These are phyloP conservation scores for Drosophila limbata DNA, from an alignment of 2,888 invertebrate genomes.

Conservation along the genomic window DNA sequence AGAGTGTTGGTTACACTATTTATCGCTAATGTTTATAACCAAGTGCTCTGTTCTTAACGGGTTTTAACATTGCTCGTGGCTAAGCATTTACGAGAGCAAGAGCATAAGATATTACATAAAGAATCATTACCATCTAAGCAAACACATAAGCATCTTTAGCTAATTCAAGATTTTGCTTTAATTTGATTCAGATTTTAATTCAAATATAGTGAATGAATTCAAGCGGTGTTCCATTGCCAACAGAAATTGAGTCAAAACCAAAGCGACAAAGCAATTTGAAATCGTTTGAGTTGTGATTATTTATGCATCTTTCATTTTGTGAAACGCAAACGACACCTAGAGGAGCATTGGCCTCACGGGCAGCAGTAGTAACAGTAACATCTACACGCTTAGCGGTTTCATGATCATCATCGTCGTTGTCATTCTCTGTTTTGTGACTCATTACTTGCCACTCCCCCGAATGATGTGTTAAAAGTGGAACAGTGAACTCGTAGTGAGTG, in stretches of 20 bases:
- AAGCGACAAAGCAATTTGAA: conserved; percentile 19
- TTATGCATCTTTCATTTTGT: conserved; percentile 11
- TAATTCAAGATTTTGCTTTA: background rate
- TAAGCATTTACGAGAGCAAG: conserved; percentile 21
- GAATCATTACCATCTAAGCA: conserved; percentile 5
- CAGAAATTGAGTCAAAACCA: conserved; percentile 35
- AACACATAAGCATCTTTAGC: background rate
- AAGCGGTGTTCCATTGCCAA: conserved; percentile 1
- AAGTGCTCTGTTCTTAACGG: conserved; percentile 44
- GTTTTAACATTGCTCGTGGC: conserved; percentile 6
- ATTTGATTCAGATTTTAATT: too few species aligned
- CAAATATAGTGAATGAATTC: background rate
- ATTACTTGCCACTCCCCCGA: conserved; percentile 19
- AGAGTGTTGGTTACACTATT: background rate
- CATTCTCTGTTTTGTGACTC: conserved; percentile 5
- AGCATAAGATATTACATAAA: conserved; percentile 24
- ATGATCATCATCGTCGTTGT: background rate
- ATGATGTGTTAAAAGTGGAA: conserved; percentile 59
- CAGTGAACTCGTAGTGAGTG: conserved; percentile 66
- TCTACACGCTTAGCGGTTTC: background rate
- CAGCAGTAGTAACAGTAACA: background rate
- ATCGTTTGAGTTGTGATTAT: conserved; percentile 27
- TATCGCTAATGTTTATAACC: conserved; percentile 33
- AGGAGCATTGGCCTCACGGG: conserved; percentile 66
- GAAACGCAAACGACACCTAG: conserved; percentile 21